phyloP scores from a whole-genome alignment of 2,113 vertebrate species.

The Diphyllodes magnificus region DNA sequence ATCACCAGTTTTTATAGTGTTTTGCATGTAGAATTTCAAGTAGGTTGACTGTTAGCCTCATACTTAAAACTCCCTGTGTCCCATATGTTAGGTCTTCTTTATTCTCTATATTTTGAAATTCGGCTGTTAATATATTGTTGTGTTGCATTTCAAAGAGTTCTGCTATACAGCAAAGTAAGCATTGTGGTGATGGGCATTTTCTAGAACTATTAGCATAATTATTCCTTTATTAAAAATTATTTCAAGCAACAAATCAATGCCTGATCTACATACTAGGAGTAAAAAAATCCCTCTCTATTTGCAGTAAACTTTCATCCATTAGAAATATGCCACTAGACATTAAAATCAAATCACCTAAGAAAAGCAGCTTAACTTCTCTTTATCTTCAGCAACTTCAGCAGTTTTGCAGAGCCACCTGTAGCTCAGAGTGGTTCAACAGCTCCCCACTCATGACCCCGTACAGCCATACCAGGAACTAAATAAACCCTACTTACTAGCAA shows the following conservation, averaged over 20 bases:
- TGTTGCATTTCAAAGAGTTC: background rate
- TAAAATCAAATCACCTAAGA: constrained; percentile 19
- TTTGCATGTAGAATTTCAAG: background rate
- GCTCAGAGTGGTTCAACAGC: constrained; percentile 1
- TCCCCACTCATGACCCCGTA: background rate
- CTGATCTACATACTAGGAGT: background rate
- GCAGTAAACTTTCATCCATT: background rate
- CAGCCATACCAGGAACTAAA: constrained; percentile 12
- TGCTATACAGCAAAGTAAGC: background rate
- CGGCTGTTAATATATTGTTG: background rate
- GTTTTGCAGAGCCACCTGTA: constrained; percentile 43
- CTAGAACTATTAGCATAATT: background rate
- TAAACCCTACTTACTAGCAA: constrained; percentile 58
- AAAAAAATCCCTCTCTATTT: background rate
- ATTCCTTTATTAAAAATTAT: background rate
- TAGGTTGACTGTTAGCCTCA: background rate
- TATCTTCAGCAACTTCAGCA: constrained; percentile 14
- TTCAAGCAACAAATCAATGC: background rate
- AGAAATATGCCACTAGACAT: background rate
- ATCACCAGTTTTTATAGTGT: background rate
- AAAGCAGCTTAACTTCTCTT: constrained; percentile 22
- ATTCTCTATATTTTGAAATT: background rate
- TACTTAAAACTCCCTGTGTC: background rate
- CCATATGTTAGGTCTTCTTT: background rate
- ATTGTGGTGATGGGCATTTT: background rate